These are phyloP conservation scores for Patella pellucida DNA, from an alignment of 2,888 invertebrate species.

Conservation along the genomic window DNA sequence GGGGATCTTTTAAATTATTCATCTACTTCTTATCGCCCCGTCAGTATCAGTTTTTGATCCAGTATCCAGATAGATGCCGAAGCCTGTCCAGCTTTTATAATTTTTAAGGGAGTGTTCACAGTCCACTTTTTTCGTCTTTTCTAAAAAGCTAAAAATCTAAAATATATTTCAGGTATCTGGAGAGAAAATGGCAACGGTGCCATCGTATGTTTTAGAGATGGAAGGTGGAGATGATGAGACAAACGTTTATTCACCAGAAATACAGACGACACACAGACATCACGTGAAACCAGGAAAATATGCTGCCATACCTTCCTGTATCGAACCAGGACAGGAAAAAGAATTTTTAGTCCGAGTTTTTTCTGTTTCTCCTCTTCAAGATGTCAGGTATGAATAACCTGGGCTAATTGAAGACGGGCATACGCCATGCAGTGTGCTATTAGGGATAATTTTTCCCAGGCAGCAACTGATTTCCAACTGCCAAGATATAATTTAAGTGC, in stretches of 20 bases:
- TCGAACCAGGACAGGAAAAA: slow-evolving; percentile 47
- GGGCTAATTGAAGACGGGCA: too few relatives aligned
- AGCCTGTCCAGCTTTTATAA: too few relatives aligned
- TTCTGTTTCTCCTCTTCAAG: slow-evolving; percentile 43
- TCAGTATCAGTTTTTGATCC: too few relatives aligned
- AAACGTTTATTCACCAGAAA: slow-evolving; percentile 48
- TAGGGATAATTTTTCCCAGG: too few relatives aligned
- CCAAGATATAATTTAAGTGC: too few relatives aligned
- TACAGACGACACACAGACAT: slow-evolving; percentile 47
- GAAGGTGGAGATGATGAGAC: slow-evolving; percentile 45
- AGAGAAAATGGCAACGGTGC: slow-evolving; percentile 23
- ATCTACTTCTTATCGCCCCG: too few relatives aligned
- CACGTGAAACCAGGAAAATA: slow-evolving; percentile 54
- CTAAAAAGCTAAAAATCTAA: neutral
- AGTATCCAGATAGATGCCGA: too few relatives aligned
- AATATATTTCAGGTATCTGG: slow-evolving; percentile 36
- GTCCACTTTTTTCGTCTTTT: too few relatives aligned
- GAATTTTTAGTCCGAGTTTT: slow-evolving; percentile 56
- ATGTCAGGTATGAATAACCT: slow-evolving; percentile 47
- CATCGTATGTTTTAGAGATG: slow-evolving; percentile 35
- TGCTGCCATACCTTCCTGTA: slow-evolving; percentile 51
- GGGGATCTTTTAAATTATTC: too few relatives aligned
- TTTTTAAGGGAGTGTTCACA: too few relatives aligned
- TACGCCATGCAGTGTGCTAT: too few relatives aligned
- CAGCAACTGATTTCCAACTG: too few relatives aligned